Evolutionary conservation across 2,113 vertebrate genomes (phyloP).

Genomic region (Panthera uncia): DNA sequence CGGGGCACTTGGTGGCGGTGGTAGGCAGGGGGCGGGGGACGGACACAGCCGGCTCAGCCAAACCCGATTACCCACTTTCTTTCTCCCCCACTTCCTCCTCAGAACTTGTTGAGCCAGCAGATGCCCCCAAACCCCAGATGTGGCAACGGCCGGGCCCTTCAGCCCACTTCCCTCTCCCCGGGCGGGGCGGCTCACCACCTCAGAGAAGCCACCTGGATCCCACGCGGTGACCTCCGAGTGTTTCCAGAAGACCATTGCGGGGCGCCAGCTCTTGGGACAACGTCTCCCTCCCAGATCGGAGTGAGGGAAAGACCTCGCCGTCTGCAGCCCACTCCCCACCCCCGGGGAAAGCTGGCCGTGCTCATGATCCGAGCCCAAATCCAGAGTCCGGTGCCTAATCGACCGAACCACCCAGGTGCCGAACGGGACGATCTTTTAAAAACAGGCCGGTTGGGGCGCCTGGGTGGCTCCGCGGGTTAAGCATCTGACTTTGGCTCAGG

Average conservation of each 20-base stretch:
- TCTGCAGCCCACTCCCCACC: not conserved
- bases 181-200: not conserved
- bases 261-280: not conserved
- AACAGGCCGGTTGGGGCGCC: not conserved
- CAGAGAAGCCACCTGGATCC: not conserved
- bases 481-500: too few species aligned
- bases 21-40: fast-evolving
- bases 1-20: fast-evolving
- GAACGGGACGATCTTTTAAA: not conserved
- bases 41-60: not conserved
- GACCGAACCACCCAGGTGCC: too few species aligned
- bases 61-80: not conserved
- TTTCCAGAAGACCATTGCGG: not conserved
- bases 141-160: not conserved
- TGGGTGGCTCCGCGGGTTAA: too few species aligned
- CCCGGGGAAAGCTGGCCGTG: not conserved
- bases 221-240: not conserved
- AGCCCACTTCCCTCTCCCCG: conserved; percentile 31
- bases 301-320: not conserved
- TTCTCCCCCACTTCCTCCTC: conserved; percentile 55
- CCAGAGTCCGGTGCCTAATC: too few species aligned
- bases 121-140: not conserved
- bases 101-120: conserved; percentile 35
- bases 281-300: not conserved
- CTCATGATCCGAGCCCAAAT: too few species aligned